phyloP scores from a whole-genome alignment of 1,140 invertebrate genomes.

The Pseudachorutes palmiensis region DNA sequence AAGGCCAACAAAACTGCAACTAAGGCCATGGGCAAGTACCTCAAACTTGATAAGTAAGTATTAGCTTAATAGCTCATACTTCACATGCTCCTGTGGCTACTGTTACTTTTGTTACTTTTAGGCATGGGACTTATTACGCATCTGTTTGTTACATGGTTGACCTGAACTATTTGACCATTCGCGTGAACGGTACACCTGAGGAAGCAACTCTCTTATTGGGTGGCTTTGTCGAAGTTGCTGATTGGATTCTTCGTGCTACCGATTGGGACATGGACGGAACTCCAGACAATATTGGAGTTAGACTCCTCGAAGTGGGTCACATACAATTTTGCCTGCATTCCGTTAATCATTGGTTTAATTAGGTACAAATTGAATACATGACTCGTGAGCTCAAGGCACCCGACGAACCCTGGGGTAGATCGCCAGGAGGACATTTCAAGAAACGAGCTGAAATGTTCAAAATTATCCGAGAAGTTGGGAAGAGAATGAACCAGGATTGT shows the following conservation, averaged over 20 bases:
- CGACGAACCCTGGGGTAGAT: not conserved
- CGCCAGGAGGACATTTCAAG: not conserved
- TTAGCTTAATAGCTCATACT: not conserved
- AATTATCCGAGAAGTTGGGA: not conserved
- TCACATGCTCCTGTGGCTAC: not conserved
- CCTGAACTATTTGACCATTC: not conserved
- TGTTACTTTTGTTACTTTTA: not conserved
- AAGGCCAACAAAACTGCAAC: slow-evolving; percentile 1
- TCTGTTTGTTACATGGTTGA: slow-evolving; percentile 7
- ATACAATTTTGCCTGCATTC: not conserved
- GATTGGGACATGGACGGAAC: slow-evolving; percentile 11
- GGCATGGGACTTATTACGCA: not conserved
- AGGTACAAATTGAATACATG: not conserved
- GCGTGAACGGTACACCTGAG: not conserved
- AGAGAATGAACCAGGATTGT: not conserved
- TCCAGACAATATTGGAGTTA: slow-evolving; percentile 11
- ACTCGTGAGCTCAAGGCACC: not conserved
- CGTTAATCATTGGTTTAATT: too few species aligned
- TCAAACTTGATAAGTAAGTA: not conserved
- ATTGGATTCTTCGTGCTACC: slow-evolving; percentile 3
- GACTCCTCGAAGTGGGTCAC: not conserved
- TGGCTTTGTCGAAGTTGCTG: slow-evolving; percentile 11
- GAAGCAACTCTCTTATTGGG: not conserved
- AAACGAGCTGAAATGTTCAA: not conserved
- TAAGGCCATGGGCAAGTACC: not conserved